These are phyloP conservation scores for Drosophila nebulosa DNA, from an alignment of 1,140 invertebrate species.

Conservation along the genomic window DNA sequence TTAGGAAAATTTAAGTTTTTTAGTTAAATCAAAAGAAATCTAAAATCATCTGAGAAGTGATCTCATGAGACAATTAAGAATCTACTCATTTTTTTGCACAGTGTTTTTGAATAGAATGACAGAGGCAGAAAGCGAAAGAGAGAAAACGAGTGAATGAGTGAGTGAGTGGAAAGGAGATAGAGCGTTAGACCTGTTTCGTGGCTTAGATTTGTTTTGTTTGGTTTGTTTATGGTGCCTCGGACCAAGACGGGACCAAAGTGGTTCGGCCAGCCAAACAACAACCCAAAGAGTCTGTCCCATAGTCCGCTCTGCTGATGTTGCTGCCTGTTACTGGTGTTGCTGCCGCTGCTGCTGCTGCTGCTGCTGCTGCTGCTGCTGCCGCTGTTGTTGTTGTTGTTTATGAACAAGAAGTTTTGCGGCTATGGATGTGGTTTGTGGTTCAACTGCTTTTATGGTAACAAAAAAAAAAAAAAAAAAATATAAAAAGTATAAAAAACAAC, in stretches of 20 bases:
- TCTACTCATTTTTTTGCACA: neutral
- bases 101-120: neutral
- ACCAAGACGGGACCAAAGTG: slow-evolving; percentile 45
- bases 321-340: slow-evolving; percentile 8
- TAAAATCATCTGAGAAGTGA: no score
- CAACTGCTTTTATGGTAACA: slow-evolving; percentile 77
- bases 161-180: neutral
- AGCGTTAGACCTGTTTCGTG: slow-evolving; percentile 65
- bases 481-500: slow-evolving; percentile 25
- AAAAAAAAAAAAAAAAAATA: slow-evolving; percentile 36
- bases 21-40: no score
- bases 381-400: slow-evolving; percentile 37
- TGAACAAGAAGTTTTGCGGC: slow-evolving; percentile 74
- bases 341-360: slow-evolving; percentile 5
- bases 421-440: slow-evolving; percentile 79
- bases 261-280: slow-evolving; percentile 76
- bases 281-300: slow-evolving; percentile 67
- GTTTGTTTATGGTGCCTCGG: slow-evolving; percentile 70
- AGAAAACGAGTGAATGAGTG: neutral
- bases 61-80: no score
- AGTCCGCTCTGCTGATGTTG: slow-evolving; percentile 44
- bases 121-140: neutral
- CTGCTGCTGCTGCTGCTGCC: slow-evolving; percentile 14
- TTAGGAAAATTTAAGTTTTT: no score
- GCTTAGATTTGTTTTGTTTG: slow-evolving; percentile 72